A percentile compares a stretch with the other conserved stretches of the same genome.
Conservation (phyloP, 2,113 vertebrate species). For the Pipa parva region DNA sequence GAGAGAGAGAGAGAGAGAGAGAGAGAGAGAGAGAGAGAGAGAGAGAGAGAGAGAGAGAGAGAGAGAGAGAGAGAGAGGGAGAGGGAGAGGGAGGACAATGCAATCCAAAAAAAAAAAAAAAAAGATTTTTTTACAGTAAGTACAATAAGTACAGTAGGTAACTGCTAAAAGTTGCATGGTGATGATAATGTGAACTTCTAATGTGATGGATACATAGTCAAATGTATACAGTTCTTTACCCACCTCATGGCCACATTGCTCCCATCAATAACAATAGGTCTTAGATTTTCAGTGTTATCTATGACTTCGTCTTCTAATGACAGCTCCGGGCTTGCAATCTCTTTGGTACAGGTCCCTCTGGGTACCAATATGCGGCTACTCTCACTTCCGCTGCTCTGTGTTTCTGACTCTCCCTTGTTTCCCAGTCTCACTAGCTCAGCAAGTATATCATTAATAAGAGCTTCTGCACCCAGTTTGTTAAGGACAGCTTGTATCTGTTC, state of each 20-base stretch:
- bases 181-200: no score
- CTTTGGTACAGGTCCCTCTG: constrained; percentile 71
- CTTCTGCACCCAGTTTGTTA: constrained; percentile 84
- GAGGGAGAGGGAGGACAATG: no score
- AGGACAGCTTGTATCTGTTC: constrained; percentile 93
- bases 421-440: constrained; percentile 93
- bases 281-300: constrained; percentile 85
- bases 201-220: no score
- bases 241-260: constrained; percentile 98
- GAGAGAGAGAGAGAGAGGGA: no score
- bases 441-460: constrained; percentile 90
- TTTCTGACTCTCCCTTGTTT: constrained; percentile 85
- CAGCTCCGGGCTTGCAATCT: constrained; percentile 78
- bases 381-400: constrained; percentile 59
- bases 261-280: constrained; percentile 92
- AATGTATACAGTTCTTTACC: constrained; percentile 29
- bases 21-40: no score
- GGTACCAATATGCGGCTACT: constrained; percentile 54
- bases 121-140: no score
- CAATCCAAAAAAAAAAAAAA: no score
- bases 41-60: no score
- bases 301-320: constrained; percentile 86
- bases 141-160: no score
- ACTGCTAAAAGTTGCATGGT: no score
- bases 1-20: no score